Conservation (phyloP, 1,140 invertebrate species). For the Phortica variegata region DNA sequence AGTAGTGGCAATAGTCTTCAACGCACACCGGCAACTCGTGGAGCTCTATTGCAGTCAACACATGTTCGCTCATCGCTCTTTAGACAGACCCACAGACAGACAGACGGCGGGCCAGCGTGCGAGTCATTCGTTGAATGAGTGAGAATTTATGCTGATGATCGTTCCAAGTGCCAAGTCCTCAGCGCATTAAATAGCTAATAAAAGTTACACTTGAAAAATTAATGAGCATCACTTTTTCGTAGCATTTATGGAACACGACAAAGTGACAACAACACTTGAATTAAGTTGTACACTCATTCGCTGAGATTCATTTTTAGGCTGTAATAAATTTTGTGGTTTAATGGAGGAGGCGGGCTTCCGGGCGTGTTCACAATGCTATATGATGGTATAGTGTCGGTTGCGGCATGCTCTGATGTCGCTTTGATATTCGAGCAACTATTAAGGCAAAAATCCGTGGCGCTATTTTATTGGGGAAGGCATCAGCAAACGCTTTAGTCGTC, state of each 20-base stretch:
- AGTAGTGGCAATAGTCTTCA: conserved; percentile 46
- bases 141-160: too few relatives aligned
- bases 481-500: too few relatives aligned
- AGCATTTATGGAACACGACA: conserved; percentile 46
- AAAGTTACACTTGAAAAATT: conserved; percentile 55
- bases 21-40: too few relatives aligned
- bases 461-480: too few relatives aligned
- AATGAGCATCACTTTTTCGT: conserved; percentile 47
- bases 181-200: conserved; percentile 53
- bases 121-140: too few relatives aligned
- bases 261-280: conserved; percentile 50
- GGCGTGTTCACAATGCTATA: not conserved
- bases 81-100: too few relatives aligned
- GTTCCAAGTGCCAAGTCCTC: conserved; percentile 42
- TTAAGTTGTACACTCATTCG: conserved; percentile 42
- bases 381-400: conserved; percentile 1
- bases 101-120: too few relatives aligned
- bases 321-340: conserved; percentile 55
- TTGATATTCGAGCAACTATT: conserved; percentile 53
- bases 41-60: too few relatives aligned
- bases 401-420: conserved; percentile 47
- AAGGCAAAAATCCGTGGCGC: conserved; percentile 47
- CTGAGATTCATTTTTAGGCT: conserved; percentile 51
- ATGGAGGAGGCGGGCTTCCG: conserved; percentile 35
- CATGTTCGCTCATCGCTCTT: too few relatives aligned